phyloP scores from a whole-genome alignment of 2,797 vertebrate genomes.

The Toxotes lorentzi region DNA sequence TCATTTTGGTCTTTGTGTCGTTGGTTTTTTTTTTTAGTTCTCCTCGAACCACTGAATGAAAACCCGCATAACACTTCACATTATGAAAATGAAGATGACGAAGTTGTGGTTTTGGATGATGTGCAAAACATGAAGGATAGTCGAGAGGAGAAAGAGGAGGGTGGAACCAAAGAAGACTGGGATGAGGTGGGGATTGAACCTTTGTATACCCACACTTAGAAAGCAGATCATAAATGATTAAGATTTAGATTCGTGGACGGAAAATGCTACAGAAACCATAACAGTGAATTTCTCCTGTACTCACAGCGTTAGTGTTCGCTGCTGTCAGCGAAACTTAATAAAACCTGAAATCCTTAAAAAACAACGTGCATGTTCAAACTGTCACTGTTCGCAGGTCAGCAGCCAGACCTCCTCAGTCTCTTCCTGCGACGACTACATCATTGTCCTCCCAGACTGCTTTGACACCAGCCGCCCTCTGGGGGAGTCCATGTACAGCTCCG shows the following conservation, averaged over 20 bases:
- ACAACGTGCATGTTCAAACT: too few relatives aligned
- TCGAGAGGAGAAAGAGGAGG: conserved; percentile 67
- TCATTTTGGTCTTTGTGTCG: background rate
- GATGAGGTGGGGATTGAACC: conserved; percentile 87
- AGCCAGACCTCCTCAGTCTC: conserved; percentile 94
- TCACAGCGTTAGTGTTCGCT: background rate
- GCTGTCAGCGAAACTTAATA: background rate
- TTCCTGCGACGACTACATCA: conserved; percentile 94
- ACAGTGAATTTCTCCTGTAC: too few relatives aligned
- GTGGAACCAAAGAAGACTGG: conserved; percentile 78
- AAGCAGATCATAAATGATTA: background rate
- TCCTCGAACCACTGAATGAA: conserved; percentile 67
- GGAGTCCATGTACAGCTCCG: conserved; percentile 95
- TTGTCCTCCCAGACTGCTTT: conserved; percentile 97
- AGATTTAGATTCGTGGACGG: background rate
- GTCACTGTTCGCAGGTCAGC: conserved; percentile 83
- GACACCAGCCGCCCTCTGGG: conserved; percentile 95
- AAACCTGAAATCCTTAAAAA: background rate
- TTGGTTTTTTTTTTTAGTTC: background rate
- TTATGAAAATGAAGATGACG: conserved; percentile 53
- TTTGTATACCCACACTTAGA: background rate
- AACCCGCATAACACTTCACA: conserved; percentile 56
- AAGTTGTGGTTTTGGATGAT: conserved; percentile 58
- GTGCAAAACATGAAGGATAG: conserved; percentile 37
- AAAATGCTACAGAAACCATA: background rate